These are phyloP conservation scores for Semotilus atromaculatus DNA, from an alignment of 2,797 vertebrate species.

Conservation along the genomic window DNA sequence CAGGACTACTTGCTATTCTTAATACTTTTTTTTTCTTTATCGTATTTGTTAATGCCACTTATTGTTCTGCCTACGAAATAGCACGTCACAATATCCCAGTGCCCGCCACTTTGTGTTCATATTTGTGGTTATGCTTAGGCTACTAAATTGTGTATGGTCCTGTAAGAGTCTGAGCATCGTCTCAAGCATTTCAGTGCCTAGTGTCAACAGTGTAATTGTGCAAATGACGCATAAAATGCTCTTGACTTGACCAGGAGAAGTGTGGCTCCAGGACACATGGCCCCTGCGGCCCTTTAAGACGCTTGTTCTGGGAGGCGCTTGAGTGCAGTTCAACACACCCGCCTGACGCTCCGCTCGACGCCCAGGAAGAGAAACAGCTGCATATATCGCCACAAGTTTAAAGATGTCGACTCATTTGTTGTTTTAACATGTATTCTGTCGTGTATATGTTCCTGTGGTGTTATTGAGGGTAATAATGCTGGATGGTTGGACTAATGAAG, in stretches of 20 bases:
- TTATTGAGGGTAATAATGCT: conserved; percentile 73
- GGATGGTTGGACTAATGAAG: conserved; percentile 83
- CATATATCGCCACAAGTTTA: conserved; percentile 69
- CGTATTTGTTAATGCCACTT: background rate
- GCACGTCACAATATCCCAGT: background rate
- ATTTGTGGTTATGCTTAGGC: background rate
- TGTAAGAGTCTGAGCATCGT: background rate
- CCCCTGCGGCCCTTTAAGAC: conserved; percentile 76
- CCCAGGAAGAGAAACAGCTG: conserved; percentile 77
- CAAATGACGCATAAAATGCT: background rate
- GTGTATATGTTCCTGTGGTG: conserved; percentile 30
- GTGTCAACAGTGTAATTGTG: background rate
- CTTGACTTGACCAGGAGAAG: background rate
- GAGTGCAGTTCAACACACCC: conserved; percentile 54
- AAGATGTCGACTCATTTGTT: conserved; percentile 46
- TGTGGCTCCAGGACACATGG: background rate
- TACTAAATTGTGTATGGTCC: background rate
- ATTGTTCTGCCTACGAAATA: background rate
- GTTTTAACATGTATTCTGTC: conserved; percentile 46
- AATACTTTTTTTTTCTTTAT: background rate
- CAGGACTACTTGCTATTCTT: background rate
- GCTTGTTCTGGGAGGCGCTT: conserved; percentile 48
- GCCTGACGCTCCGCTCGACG: conserved; percentile 64
- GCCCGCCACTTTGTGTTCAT: background rate
- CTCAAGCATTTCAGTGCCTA: background rate